Evolutionary conservation across 2,888 invertebrate genomes (phyloP), one percentile per base, ranked within the genome.

Genomic region (Synanthedon myopaeformis): DNA sequence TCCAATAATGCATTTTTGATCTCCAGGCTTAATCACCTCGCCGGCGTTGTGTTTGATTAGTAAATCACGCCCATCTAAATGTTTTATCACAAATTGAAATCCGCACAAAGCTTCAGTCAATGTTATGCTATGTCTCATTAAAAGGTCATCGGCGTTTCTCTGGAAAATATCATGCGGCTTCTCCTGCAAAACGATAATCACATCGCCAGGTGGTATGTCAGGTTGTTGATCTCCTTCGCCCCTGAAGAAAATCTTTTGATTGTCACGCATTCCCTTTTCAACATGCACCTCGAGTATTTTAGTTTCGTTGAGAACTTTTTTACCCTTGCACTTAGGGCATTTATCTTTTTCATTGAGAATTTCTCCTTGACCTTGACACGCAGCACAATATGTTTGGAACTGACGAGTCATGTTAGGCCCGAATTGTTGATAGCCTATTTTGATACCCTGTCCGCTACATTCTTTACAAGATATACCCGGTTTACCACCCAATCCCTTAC

Each of bases 191-290:
- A 97, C 90, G 67, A 97, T 95, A 53, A 97, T 91, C 41, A 98
- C 93, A 88, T 98, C 96, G 10, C 97, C 97, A 13, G 95, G 91
- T 66, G 94, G 94, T 42, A 94, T 90, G 58, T 93, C 94, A 53
- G 96, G 95, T 86, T 94, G 90, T 69, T 97, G 97, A 77, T 98
- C 96, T 41, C 97, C 97, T 82, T 97, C 96, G 42, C 95, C 94
- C 61, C 92, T 87, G 74, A 97, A 96, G 64, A 90, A 90, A 58
- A 98, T 93, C 77, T 94, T 96, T 74, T 96, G 93, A 66, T 92
- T 92, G 68, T 97, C 93, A 58, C 90, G 90, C 94, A 96, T 96
- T 41, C 96, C 97, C 70, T 94, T 95, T 65, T 96, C 96, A 58
- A 98, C 91, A 72, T 94, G 92, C 10, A 97, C 94, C 76, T 96